Evolutionary conservation across 2,888 invertebrate species (phyloP), one percentile per base, ranked within the genome.

Genomic region (Calliphora vomitoria): DNA sequence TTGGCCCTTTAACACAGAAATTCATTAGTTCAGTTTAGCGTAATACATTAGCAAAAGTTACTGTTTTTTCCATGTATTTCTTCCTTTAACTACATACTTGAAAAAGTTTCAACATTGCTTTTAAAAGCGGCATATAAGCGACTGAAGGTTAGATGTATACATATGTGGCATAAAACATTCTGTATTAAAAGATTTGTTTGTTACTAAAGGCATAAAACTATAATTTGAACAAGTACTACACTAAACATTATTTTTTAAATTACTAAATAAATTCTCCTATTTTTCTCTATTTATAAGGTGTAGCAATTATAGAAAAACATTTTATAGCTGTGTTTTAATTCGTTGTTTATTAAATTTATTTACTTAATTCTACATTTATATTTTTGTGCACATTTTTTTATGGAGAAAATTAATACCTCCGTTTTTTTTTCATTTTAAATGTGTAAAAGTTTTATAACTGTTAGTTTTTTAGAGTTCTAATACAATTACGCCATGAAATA

Each of bases 21-120:
- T 74, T 85, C 84, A 74, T 74, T 74, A 72, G 78, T 72, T 66
- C 62, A 80, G 72, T 60, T 68, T 44, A 80, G 79, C 68, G 60
- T 31, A 68, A 74, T 58, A 68, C 41, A 60, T 78, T 71, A 64
- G 53, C 13, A 44, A 71, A 68, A 82, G 53, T 71, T 71, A 50
- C 13, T 47, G 41, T 62, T 58, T 82, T 55, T 35, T 44, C 50
- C 25, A 80, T 8, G 3, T 60, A 47, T 38, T 58, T 13, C 47
- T 38, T 82, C 35, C 35, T 74, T 44, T 66, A 47, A 74, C 41
- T 6, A 69, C 8, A 62, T 6, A 55, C 62, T 55, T 64, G 53
- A 69, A 78, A 69, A 83, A 55, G 18, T 76, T 62, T n/a, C 38
- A 18, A 47, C 35, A 35, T 11, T 55, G 44, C 35, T 25, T 78